Evolutionary conservation across 2,113 vertebrate genomes (phyloP), one percentile per base, ranked within the genome.

Genomic region (Laterallus jamaicensis): DNA sequence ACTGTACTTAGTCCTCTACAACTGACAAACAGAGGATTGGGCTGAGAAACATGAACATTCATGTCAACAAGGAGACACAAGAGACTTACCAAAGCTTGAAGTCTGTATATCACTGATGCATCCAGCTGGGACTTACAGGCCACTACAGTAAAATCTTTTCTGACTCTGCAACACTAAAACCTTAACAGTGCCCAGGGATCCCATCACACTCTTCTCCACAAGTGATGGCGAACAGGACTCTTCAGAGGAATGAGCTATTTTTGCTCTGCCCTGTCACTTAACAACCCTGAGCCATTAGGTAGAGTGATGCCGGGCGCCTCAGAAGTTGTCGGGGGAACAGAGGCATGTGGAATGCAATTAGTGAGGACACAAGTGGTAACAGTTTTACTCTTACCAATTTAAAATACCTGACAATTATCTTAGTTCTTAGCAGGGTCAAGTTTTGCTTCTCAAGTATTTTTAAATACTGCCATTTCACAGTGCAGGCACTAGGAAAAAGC

Each of bases 381-480:
- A 79, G 83, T 73, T 91, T 68, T 59, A 62, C 78, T 80, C 87
- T 82, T 35, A 58, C 93, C 92, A 74, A 67, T 89, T 90, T 88
- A 58, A 95, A 95, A 75, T 67, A 82, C 39, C 84, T 91, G 71
- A 85, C 78, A 82, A 87, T 85, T 90, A 87, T 66, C 75, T 82
- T 90, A 62, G 63, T 42, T 94, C 71, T 80, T 94, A 94, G 75
- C 87, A 82, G 82, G 93, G 91, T 95, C 93, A 88, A 88, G 55
- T 80, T 94, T 70, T 76, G 50, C 84, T 85, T 85, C 84, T 86
- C 82, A 92, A 94, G 85, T 77, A 88, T 91, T 93, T 91, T 90
- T 58, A 66, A 95, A 91, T 42, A 54, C 80, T 95, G 83, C 73
- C 50, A 42, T 73, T 79, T 68, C 10, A 10, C 60, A 79, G 66